Conservation (phyloP, 2,888 invertebrate species). For the Synergus itoensis region DNA sequence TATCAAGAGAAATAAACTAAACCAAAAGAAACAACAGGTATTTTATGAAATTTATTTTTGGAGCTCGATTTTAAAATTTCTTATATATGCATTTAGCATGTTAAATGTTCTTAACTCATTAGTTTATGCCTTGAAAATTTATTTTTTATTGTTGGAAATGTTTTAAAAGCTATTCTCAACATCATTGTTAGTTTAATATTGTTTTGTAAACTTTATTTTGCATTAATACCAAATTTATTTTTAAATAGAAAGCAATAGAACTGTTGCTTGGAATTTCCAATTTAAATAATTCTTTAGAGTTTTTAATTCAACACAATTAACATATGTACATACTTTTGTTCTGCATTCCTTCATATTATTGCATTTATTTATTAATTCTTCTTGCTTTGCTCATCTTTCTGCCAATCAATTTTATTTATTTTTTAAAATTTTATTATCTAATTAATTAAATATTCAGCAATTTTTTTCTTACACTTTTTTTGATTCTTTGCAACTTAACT, state of each 20-base stretch:
- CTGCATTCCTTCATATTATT: background rate
- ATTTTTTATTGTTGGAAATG: background rate
- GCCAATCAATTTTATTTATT: background rate
- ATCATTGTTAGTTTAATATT: background rate
- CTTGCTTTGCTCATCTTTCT: background rate
- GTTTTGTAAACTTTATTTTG: background rate
- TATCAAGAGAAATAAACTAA: slow-evolving; percentile 86
- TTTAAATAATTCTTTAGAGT: background rate
- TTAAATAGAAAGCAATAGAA: background rate
- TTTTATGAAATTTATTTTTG: slow-evolving; percentile 61
- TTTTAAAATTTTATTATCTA: background rate
- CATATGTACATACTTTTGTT: background rate
- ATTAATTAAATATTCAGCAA: background rate
- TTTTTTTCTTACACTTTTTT: background rate
- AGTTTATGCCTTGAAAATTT: background rate
- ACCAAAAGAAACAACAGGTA: slow-evolving; percentile 96
- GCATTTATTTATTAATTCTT: background rate
- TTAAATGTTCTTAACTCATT: background rate
- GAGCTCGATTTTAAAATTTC: background rate
- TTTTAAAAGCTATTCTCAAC: background rate
- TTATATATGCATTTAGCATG: slow-evolving; percentile 4
- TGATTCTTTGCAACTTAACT: background rate
- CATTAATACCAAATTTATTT: background rate
- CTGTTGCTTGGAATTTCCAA: background rate
- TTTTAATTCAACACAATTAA: background rate